Conservation (phyloP, 2,888 invertebrate species). For the Pycnomerus fuliginosus region DNA sequence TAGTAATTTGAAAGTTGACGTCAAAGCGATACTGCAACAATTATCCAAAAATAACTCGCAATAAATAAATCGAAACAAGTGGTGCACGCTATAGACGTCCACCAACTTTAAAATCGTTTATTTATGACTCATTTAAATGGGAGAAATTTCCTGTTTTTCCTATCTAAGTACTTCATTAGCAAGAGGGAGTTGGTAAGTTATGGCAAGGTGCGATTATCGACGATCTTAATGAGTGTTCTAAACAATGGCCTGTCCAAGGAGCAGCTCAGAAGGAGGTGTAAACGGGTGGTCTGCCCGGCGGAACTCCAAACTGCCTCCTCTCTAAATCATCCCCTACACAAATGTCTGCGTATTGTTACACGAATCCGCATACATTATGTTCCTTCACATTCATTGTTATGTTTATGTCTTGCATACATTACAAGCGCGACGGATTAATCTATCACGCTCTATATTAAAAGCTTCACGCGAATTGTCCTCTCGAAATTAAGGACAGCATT, state of each 20-base stretch:
- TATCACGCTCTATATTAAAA: no score
- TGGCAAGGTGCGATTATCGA: constrained; percentile 47
- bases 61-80: no score
- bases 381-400: constrained; percentile 28
- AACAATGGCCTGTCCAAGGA: constrained; percentile 38
- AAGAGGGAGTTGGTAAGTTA: constrained; percentile 44
- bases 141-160: constrained; percentile 43
- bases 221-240: constrained; percentile 49
- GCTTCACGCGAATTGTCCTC: no score
- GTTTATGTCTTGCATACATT: constrained; percentile 24
- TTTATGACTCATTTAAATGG: constrained; percentile 47
- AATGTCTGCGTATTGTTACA: constrained; percentile 35
- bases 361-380: constrained; percentile 30
- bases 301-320: constrained; percentile 35
- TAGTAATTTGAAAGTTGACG: no score
- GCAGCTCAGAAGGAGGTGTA: constrained; percentile 36
- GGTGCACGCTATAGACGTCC: no score
- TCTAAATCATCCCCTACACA: constrained; percentile 38
- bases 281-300: constrained; percentile 38
- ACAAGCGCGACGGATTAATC: constrained; percentile 21
- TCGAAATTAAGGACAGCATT: no score
- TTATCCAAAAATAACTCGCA: no score
- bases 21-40: no score
- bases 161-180: constrained; percentile 49
- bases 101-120: constrained; percentile 43